These are phyloP conservation scores for Hydropsyche tenuis DNA, from an alignment of 1,140 invertebrate genomes.

Conservation along the genomic window DNA sequence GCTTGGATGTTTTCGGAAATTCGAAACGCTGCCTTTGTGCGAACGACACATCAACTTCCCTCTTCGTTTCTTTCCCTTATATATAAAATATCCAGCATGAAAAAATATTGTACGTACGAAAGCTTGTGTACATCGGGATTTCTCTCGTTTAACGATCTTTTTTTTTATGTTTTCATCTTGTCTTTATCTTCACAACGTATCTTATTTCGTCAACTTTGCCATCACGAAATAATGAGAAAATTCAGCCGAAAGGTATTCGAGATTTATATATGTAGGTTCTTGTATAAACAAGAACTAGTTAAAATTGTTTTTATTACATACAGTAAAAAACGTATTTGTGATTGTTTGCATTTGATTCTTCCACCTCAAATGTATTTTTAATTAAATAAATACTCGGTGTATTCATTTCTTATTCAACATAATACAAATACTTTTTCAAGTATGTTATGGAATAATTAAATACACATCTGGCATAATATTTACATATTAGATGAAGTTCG, in stretches of 20 bases:
- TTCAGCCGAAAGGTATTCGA: not conserved
- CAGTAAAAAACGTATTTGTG: no score
- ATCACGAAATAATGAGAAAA: conserved; percentile 19
- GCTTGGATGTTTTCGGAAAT: not conserved
- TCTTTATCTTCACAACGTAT: conserved; percentile 19
- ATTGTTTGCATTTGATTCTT: no score
- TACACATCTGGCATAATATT: no score
- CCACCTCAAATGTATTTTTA: no score
- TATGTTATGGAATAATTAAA: no score
- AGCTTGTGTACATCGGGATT: no score
- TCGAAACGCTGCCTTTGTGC: not conserved
- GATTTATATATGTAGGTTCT: not conserved
- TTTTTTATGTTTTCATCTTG: conserved; percentile 36
- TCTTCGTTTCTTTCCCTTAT: not conserved
- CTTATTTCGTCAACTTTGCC: conserved; percentile 32
- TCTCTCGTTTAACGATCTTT: conserved; percentile 20
- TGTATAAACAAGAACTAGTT: no score
- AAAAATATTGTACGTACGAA: conserved; percentile 1
- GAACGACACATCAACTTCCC: conserved; percentile 2
- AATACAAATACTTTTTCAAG: no score
- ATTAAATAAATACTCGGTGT: no score
- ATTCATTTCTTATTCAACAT: no score
- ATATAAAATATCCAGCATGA: not conserved
- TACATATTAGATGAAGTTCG: no score
- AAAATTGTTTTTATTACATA: no score